Evolutionary conservation across 2,113 vertebrate species (phyloP).

Genomic region (Enhydra lutris): DNA sequence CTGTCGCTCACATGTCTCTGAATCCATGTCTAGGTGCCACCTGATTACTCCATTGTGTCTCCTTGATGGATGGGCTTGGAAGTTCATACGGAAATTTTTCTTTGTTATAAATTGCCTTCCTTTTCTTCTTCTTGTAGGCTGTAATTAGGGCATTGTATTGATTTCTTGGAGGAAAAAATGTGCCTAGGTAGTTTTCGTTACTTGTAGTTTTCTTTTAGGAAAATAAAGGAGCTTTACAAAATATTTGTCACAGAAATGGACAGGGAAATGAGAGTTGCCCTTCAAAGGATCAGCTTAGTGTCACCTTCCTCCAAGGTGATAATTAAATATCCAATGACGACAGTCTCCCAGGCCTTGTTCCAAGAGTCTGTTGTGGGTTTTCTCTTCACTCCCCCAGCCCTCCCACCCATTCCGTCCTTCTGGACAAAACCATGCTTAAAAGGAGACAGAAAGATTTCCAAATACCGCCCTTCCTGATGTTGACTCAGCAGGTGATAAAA

Average conservation of each 20-base stretch:
- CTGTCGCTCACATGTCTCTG: neutral
- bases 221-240: neutral
- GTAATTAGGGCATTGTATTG: neutral
- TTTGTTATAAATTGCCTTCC: constrained; percentile 4
- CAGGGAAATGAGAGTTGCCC: neutral
- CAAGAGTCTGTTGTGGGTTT: neutral
- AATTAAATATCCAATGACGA: neutral
- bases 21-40: neutral
- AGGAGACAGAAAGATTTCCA: neutral
- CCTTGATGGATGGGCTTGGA: neutral
- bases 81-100: neutral
- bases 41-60: neutral
- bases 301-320: neutral
- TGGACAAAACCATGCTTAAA: too few species aligned
- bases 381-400: neutral
- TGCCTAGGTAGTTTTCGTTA: neutral
- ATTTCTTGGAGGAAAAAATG: neutral
- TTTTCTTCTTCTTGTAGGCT: neutral
- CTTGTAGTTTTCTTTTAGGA: neutral
- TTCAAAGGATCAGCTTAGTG: neutral
- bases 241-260: neutral
- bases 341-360: neutral
- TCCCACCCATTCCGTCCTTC: neutral
- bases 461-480: neutral
- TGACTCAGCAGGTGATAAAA: neutral